A percentile compares a stretch with the other conserved stretches of the same genome.
Evolutionary conservation across 2,888 invertebrate genomes (phyloP).

Genomic region (Rotaria sp.): DNA sequence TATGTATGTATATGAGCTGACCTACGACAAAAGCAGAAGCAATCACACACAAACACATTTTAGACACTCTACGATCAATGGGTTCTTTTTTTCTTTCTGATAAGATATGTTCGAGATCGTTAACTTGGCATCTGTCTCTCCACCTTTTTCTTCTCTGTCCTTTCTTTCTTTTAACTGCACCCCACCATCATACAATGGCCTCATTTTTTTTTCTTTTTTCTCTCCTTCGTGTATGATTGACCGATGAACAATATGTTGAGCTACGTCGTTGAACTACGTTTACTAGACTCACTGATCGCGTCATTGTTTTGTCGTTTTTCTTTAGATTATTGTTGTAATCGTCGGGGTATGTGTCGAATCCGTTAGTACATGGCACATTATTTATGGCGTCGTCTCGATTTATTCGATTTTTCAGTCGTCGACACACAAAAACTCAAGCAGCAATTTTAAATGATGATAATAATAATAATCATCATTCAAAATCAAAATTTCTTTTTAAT

Average conservation of each 20-base stretch:
- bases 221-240: not conserved
- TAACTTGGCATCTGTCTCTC: conserved; percentile 15
- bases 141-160: not conserved
- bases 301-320: not conserved
- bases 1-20: not conserved
- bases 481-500: not conserved
- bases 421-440: not conserved
- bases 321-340: not conserved
- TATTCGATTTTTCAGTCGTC: conserved; percentile 9
- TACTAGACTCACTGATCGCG: not conserved
- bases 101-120: conserved; percentile 17
- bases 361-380: not conserved
- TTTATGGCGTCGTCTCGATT: conserved; percentile 19
- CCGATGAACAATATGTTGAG: not conserved
- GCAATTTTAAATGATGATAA: not conserved
- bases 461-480: not conserved
- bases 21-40: not conserved
- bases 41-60: not conserved
- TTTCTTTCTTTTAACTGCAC: not conserved
- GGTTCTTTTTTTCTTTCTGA: not conserved
- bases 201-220: not conserved
- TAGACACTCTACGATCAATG: not conserved
- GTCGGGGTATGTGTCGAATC: not conserved
- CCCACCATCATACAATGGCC: not conserved
- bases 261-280: not conserved